Evolutionary conservation across 2,797 vertebrate species (phyloP).

Genomic region (Sebastes trivittatus): DNA sequence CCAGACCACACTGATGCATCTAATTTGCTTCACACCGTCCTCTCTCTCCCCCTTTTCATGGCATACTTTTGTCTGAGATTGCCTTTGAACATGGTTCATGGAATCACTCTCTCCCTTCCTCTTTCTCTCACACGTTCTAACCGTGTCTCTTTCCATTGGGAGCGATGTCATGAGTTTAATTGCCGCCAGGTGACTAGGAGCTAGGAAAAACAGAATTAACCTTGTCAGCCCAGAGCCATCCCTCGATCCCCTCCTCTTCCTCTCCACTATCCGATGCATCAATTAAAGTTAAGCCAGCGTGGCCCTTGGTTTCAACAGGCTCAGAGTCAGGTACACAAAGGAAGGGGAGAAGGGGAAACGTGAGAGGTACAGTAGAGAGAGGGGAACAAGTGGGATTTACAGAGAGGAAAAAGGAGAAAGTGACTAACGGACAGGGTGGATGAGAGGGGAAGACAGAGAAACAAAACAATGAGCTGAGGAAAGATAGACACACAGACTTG

Average conservation of each 20-base stretch:
- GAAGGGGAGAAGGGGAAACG: neutral
- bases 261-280: constrained; percentile 64
- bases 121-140: neutral
- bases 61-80: constrained; percentile 8
- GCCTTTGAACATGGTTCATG: constrained; percentile 40
- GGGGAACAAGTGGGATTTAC: constrained; percentile 36
- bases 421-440: constrained; percentile 21
- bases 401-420: neutral
- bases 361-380: constrained; percentile 38
- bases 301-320: constrained; percentile 59
- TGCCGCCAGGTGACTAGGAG: constrained; percentile 70
- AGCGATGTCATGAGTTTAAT: constrained; percentile 74
- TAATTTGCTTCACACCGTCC: neutral
- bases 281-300: constrained; percentile 75
- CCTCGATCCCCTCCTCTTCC: constrained; percentile 19
- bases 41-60: neutral
- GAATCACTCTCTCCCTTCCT: neutral
- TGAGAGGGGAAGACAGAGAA: constrained; percentile 25
- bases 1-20: constrained; percentile 4
- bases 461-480: constrained; percentile 37
- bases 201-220: constrained; percentile 82
- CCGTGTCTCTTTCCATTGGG: constrained; percentile 30
- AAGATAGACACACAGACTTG: constrained; percentile 50
- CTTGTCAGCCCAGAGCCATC: constrained; percentile 74
- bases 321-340: constrained; percentile 60